Base-by-base conservation (phyloP, 2,888 invertebrate species). In the Oscheius sp. region DNA sequence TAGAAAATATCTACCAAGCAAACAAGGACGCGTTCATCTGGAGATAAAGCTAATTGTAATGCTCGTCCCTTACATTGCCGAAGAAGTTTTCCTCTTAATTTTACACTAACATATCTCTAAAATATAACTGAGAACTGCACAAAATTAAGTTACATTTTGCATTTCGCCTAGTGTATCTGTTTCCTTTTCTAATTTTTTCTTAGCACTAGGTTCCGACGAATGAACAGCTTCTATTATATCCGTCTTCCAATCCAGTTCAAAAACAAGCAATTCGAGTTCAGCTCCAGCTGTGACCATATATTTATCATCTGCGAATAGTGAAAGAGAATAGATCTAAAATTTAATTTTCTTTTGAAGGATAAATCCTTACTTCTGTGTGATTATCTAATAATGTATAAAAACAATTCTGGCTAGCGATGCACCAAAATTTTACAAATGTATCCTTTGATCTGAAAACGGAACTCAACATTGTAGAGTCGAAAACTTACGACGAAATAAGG, bases 341-440 rank as follows among this genome's bases (percentile, higher is more conserved):
- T 21, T 1, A 13, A 64, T 35, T 18, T 29, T 27, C 25, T 18
- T 5, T n/a, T 1, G 13, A n/a, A 56, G 7, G 1, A 5, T 21
- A 3, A 27, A 45, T 16, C 21, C 21, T 21, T 43, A 96, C 96
- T 88, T 91, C 91, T 76, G 89, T 89, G 43, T 89, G 84, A 77
- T 90, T 90, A 55, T 95, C 96, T 52, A 94, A 93, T 64, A 99
- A 91, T 2, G 98, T 98, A 89, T 94, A 94, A 87, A 98, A 98
- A 89, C 97, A 98, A 87, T 95, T 94, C 85, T 95, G 94, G 6
- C 95, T 95, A 81, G 94, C 93, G 80, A 98, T 91, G 89, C 98
- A 95, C 98, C 98, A 99, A 89, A 99, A 95, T 89, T 97, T 98
- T 0, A 99, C 92, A 89, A 94, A 94, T 9, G 94, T 94, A 89